Base-by-base conservation (phyloP, 2,888 invertebrate species). In the Erynnis tages region DNA sequence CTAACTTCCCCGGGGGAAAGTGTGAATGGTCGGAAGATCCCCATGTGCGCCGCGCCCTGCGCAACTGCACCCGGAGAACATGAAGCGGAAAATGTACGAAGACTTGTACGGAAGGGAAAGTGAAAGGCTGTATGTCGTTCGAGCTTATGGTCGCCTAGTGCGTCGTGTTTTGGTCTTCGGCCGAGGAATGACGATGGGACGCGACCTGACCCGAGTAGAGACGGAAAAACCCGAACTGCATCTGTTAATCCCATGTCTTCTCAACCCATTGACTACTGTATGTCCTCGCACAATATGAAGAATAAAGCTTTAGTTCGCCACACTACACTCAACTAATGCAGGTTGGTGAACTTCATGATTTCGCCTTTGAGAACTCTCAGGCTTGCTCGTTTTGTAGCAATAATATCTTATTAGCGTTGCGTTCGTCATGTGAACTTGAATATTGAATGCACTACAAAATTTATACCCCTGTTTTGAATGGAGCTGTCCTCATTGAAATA, bases 31-130 rank as follows among this genome's bases (percentile, higher is more conserved):
- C 16, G n/a, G 32, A 25, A 25, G 35, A 54, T 55, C 54, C 54
- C 53, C 46, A 41, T 61, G 57, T 58, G 60, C 59, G 49, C 48
- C 45, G 44, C 23, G 23, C 4, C 54, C 40, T 57, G 60, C 61
- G 63, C 61, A 59, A 43, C 29, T n/a, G 16, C 13, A 53, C 29
- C 37, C 44, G 55, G 54, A 41, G 46, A 41, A 7, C 50, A 54
- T 50, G 27, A 53, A 37, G 52, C 17, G 13, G 37, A 37, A 44
- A 50, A 48, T 29, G 32, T 16, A 38, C 16, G 21, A 21, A 5
- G 4, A 21, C 21, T 21, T 4, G 5, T 4, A 21, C 6, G 44
- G 29, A 32, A 32, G 19, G 5, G 19, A 35, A 8, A 37, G 11
- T 25, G n/a, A 11, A 21, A 34, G 37, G 32, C 47, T 21, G 37